These are phyloP conservation scores for Pitta sordida DNA, from an alignment of 2,113 vertebrate species.

Conservation along the genomic window DNA sequence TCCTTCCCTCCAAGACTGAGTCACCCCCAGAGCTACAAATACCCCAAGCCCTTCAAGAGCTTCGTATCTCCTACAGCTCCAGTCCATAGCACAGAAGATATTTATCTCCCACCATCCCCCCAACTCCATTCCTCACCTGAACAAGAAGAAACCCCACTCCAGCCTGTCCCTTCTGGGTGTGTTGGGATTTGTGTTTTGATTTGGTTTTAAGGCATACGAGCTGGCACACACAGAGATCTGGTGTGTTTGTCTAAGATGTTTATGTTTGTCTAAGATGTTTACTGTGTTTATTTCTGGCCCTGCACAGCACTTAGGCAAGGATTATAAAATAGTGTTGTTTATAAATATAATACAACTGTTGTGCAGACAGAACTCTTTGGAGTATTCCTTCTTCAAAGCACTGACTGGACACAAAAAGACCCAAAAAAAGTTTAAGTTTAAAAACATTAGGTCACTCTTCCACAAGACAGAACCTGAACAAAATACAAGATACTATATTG, in stretches of 20 bases:
- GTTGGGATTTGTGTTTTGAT: neutral
- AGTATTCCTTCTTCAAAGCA: neutral
- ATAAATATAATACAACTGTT: neutral
- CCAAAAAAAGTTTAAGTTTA: neutral
- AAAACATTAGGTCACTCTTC: neutral
- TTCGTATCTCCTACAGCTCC: neutral
- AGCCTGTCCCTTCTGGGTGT: neutral
- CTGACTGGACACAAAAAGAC: neutral
- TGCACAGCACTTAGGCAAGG: neutral
- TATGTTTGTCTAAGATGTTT: neutral
- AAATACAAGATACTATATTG: neutral
- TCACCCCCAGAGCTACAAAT: neutral
- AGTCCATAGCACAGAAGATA: accelerated
- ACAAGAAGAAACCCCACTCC: neutral
- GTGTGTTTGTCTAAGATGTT: neutral
- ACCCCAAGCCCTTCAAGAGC: neutral
- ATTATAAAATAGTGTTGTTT: neutral
- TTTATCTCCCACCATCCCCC: neutral
- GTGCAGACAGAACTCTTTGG: neutral
- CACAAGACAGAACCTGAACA: neutral
- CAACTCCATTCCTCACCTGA: neutral
- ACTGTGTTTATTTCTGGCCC: neutral
- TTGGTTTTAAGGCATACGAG: neutral
- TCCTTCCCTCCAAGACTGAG: neutral
- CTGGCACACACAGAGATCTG: neutral